phyloP scores from a whole-genome alignment of 2,113 vertebrate species.

The Lethenteron camtschaticum region DNA sequence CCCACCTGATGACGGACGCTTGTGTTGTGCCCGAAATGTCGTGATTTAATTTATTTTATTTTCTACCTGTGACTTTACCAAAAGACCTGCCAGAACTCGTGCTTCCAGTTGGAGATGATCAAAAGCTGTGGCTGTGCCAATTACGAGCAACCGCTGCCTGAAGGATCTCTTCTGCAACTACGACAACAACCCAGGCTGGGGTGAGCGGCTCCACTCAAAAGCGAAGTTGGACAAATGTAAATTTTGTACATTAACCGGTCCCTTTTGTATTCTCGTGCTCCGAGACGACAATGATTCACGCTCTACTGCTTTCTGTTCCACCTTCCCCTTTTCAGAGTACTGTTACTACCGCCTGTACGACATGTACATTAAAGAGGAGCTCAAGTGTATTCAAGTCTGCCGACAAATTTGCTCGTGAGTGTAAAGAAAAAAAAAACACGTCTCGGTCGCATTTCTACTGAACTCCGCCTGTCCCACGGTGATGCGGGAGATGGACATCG shows the following conservation, averaged over 20 bases:
- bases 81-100: conserved; percentile 42
- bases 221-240: no score
- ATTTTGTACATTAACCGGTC: background rate
- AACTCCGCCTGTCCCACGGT: no score
- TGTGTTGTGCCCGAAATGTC: background rate
- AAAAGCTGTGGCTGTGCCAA: conserved; percentile 32
- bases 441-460: no score
- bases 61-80: conserved; percentile 5
- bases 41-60: background rate
- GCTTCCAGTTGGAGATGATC: conserved; percentile 40
- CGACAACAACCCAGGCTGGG: conserved; percentile 36
- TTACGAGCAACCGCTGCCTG: conserved; percentile 27
- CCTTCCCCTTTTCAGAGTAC: conserved; percentile 23
- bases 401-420: conserved; percentile 34
- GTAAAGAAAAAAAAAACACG: no score
- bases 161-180: conserved; percentile 32
- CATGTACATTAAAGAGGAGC: conserved; percentile 29
- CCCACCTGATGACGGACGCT: background rate
- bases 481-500: no score
- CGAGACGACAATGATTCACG: no score
- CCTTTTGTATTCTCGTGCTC: background rate
- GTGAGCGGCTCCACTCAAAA: conserved; percentile 20
- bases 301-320: no score
- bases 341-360: conserved; percentile 34
- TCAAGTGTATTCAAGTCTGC: conserved; percentile 34